phyloP scores from a whole-genome alignment of 1,140 invertebrate genomes.

The Bombus picipes region DNA sequence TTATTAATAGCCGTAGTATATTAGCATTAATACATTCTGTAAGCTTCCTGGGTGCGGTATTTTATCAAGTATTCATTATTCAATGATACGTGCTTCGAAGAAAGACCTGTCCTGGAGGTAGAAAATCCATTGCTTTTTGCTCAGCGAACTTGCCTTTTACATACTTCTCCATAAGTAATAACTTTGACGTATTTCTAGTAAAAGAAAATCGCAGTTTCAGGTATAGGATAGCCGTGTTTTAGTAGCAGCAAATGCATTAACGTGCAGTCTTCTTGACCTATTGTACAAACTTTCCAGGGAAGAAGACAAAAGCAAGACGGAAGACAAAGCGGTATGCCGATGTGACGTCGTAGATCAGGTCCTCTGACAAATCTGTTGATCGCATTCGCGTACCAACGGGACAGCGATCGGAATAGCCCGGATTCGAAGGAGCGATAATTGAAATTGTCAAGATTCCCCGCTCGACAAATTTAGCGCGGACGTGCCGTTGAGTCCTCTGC shows the following conservation, averaged over 20 bases:
- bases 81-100: too few relatives aligned
- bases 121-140: neutral
- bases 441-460: slow-evolving; percentile 72
- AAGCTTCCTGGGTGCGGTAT: neutral
- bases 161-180: neutral
- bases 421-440: slow-evolving; percentile 65
- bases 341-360: slow-evolving; percentile 19
- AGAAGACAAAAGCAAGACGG: neutral
- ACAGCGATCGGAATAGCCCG: slow-evolving; percentile 53
- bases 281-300: neutral
- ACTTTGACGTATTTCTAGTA: neutral
- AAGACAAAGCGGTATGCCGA: slow-evolving; percentile 14
- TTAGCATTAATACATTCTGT: neutral
- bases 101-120: neutral
- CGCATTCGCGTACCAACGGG: slow-evolving; percentile 28
- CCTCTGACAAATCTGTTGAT: slow-evolving; percentile 15
- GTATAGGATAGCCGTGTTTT: neutral
- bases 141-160: too few relatives aligned
- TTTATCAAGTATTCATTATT: neutral
- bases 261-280: neutral
- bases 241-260: neutral
- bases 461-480: slow-evolving; percentile 57
- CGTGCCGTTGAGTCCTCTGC: slow-evolving; percentile 50
- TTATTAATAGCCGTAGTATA: neutral
- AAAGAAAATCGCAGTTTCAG: neutral